Base-by-base conservation (phyloP, 2,888 invertebrate species). In the Ceriagrion tenellum region DNA sequence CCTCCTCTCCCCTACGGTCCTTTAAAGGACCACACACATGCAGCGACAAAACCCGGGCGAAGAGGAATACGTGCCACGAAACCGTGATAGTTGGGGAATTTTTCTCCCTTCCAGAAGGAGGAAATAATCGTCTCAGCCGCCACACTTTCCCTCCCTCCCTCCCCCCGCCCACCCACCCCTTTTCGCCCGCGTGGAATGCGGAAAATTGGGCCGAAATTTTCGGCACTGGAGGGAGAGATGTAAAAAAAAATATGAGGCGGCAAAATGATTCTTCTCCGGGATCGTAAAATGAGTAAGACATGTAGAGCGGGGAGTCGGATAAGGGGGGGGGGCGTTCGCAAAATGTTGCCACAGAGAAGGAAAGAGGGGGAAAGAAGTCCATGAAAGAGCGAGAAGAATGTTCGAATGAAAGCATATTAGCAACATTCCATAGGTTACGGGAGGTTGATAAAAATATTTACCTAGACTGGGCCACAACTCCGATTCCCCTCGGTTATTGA, bases 131-230 rank as follows among this genome's bases (percentile, higher is more conserved):
- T 81, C 81, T 13, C 69, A 6, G n/a, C 69, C 81, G 2, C 16
- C 30, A 16, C 30, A 3, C 30, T 16, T 12, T 13, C 35, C 81
- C 35, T 81, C 81, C 8, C 47, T 47, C 47, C 47, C 47, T 47
- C 8, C 8, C 47, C 47, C 47, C 47, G 2, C 8, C 8, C 47
- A 47, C 47, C 47, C 47, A 8, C 8, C 4, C 47, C 8, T 47
- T 23, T n/a, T 12, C 13, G 63, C n/a, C 63, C 18, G 26, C 13
- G 40, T 10, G 91, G 91, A 63, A 91, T 63, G 91, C 93, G 93
- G 93, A 93, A 93, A 93, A 93, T 93, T 93, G 47, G 69, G n/a
- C 47, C 63, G 63, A 59, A 47, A 63, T 91, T 63, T 63, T 63
- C 63, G 63, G n/a, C 20, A 26, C 59, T 63, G 63, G 3, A n/a